phyloP scores from a whole-genome alignment of 37 sponge, comb jelly and placozoan genomes.

The Amphimedon queenslandica region DNA sequence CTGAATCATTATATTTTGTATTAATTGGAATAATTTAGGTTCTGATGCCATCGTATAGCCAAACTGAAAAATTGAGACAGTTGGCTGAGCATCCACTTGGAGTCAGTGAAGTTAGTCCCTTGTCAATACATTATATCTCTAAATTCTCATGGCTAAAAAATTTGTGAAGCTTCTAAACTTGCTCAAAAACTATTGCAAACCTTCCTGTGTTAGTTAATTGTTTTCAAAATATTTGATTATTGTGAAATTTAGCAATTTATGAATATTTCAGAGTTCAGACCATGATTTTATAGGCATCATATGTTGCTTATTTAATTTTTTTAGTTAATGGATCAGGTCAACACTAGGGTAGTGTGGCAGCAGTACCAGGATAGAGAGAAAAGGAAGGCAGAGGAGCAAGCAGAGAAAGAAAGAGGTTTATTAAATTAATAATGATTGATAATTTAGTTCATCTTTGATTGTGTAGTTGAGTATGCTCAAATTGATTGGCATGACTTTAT shows the following conservation, averaged over 20 bases:
- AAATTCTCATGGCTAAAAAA: neutral
- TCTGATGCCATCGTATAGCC: conserved; percentile 43
- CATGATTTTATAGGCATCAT: neutral
- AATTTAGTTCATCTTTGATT: neutral
- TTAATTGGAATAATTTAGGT: conserved; percentile 21
- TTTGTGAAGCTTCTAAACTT: neutral
- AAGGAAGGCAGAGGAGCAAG: conserved; percentile 76
- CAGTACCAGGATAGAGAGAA: conserved; percentile 68
- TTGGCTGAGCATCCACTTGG: conserved; percentile 42
- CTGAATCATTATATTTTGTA: conserved; percentile 7
- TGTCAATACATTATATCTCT: neutral
- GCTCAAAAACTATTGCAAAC: neutral
- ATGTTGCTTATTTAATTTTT: neutral
- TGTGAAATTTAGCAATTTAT: too few species aligned
- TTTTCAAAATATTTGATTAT: too few species aligned
- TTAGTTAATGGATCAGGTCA: conserved; percentile 65
- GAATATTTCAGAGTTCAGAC: neutral
- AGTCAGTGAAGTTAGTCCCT: conserved; percentile 13
- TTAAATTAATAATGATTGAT: neutral
- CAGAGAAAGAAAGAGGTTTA: conserved; percentile 85
- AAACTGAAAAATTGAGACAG: conserved; percentile 16
- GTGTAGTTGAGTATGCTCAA: conserved; percentile 88
- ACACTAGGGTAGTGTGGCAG: conserved; percentile 76
- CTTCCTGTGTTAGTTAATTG: too few species aligned
- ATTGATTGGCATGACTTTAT: conserved; percentile 99